Evolutionary conservation across 2,888 invertebrate genomes (phyloP).

Genomic region (Drosophila differens): DNA sequence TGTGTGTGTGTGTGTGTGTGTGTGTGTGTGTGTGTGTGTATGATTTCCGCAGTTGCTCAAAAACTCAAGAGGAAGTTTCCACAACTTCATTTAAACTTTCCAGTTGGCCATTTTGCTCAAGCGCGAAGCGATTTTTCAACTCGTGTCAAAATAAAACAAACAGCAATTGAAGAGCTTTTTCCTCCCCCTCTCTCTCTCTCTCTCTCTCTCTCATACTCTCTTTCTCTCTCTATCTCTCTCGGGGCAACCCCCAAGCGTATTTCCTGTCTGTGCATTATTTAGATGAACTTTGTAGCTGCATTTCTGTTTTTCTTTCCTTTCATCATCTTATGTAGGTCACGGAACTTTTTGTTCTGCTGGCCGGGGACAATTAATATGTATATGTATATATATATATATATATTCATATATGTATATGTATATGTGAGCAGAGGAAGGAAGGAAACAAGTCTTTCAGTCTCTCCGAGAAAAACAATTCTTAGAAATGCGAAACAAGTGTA

Average conservation of each 20-base stretch:
- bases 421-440: background rate
- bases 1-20: background rate
- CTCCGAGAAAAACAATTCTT: slow-evolving; percentile 3
- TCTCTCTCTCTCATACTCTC: background rate
- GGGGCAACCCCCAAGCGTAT: slow-evolving; percentile 17
- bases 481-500: background rate
- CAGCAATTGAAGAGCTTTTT: slow-evolving; percentile 36
- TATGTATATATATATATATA: background rate
- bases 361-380: slow-evolving; percentile 16
- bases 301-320: slow-evolving; percentile 27
- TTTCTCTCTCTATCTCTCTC: background rate
- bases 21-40: background rate
- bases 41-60: slow-evolving; percentile 38
- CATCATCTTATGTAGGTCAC: slow-evolving; percentile 44
- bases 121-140: slow-evolving; percentile 43
- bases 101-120: slow-evolving; percentile 25
- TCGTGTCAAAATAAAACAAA: slow-evolving; percentile 67
- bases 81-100: slow-evolving; percentile 53
- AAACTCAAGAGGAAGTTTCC: slow-evolving; percentile 49
- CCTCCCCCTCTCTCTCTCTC: background rate
- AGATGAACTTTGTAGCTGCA: slow-evolving; percentile 46
- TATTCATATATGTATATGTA: background rate
- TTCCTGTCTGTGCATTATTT: slow-evolving; percentile 54
- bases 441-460: slow-evolving; percentile 6
- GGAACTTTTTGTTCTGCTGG: slow-evolving; percentile 25